A percentile compares a stretch with the other conserved stretches of the same genome.
Evolutionary conservation across 1,140 invertebrate genomes (phyloP).

Genomic region (Ceratina japonica): DNA sequence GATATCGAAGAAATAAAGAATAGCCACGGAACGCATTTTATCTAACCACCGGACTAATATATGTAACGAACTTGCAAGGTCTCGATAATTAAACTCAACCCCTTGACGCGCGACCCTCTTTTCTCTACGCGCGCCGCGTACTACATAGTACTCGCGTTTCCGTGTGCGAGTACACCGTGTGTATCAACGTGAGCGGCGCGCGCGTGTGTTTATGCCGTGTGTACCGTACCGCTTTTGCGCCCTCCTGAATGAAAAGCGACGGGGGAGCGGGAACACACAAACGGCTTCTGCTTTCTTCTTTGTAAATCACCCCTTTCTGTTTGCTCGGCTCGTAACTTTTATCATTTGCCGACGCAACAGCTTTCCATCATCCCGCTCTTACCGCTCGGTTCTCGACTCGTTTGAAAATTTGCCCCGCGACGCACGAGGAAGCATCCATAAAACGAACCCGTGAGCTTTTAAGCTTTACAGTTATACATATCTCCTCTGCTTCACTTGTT

Average conservation of each 20-base stretch:
- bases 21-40: conserved; percentile 34
- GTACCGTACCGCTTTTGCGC: conserved; percentile 31
- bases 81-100: conserved; percentile 56
- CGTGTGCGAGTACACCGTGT: background rate
- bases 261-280: conserved; percentile 25
- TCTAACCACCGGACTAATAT: conserved; percentile 44
- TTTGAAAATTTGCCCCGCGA: conserved; percentile 37
- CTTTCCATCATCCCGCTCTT: conserved; percentile 17
- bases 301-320: conserved; percentile 55
- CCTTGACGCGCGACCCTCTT: conserved; percentile 16
- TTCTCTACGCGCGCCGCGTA: background rate
- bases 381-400: background rate
- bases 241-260: conserved; percentile 41
- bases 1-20: conserved; percentile 28
- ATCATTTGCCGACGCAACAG: conserved; percentile 50
- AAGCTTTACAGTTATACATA: background rate
- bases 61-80: conserved; percentile 53
- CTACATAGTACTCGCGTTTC: background rate
- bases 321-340: conserved; percentile 54
- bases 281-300: conserved; percentile 45
- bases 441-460: conserved; percentile 3
- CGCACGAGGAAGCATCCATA: conserved; percentile 29
- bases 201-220: conserved; percentile 9
- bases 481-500: too few relatives aligned
- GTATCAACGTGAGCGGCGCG: too few relatives aligned